phyloP scores from a whole-genome alignment of 2,888 invertebrate genomes.

The Tachystola acroxantha region DNA sequence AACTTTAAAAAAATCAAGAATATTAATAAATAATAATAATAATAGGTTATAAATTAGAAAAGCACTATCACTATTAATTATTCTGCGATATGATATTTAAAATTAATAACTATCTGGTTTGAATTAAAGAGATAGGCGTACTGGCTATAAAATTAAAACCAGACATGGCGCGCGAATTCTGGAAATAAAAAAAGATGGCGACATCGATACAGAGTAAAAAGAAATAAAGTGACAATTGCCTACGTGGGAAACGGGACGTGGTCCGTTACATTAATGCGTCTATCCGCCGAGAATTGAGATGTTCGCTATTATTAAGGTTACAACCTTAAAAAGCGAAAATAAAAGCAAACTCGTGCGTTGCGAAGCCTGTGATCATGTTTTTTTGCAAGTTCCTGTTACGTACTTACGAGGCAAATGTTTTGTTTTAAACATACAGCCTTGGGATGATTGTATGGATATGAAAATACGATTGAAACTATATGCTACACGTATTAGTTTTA shows the following conservation, averaged over 20 bases:
- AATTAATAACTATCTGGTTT: too few relatives aligned
- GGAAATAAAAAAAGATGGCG: constrained; percentile 17
- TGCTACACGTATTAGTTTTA: too few relatives aligned
- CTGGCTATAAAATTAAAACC: constrained; percentile 13
- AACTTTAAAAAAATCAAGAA: too few relatives aligned
- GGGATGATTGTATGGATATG: too few relatives aligned
- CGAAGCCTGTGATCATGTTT: neutral
- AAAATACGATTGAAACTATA: too few relatives aligned
- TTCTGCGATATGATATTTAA: too few relatives aligned
- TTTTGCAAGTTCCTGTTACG: neutral
- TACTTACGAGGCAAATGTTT: neutral
- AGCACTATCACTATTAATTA: too few relatives aligned
- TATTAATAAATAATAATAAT: too few relatives aligned
- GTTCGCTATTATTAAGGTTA: neutral
- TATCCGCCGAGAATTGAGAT: constrained; percentile 10
- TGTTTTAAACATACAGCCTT: neutral
- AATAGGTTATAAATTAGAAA: too few relatives aligned
- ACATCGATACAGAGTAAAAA: constrained; percentile 17
- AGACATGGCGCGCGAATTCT: constrained; percentile 12
- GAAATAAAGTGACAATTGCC: constrained; percentile 22
- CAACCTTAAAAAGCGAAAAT: neutral
- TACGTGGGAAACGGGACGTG: constrained; percentile 44
- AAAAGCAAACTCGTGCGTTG: neutral
- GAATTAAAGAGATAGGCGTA: too few relatives aligned
- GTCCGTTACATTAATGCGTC: constrained; percentile 31